phyloP scores from a whole-genome alignment of 2,888 invertebrate genomes.

The Podabrus alpinus region DNA sequence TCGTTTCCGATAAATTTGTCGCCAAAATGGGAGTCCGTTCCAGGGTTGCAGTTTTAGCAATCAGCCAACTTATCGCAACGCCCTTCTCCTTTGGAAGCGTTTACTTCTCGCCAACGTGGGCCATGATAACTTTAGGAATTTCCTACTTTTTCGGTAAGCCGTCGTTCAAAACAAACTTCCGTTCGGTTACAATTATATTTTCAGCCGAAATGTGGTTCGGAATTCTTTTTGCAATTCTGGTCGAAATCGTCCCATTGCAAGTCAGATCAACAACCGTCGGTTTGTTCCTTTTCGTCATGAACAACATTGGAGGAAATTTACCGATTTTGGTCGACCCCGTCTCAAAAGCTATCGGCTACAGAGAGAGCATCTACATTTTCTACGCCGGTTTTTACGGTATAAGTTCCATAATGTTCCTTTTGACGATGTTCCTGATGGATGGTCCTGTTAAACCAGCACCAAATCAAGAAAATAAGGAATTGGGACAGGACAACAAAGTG shows the following conservation, averaged over 20 bases:
- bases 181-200: not conserved
- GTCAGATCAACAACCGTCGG: conserved; percentile 85
- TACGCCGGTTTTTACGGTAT: conserved; percentile 86
- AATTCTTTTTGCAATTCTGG: conserved; percentile 86
- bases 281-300: conserved; percentile 89
- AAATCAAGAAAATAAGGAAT: conserved; percentile 36
- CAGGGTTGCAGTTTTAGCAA: conserved; percentile 76
- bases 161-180: not conserved
- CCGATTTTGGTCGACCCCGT: conserved; percentile 88
- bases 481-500: conserved; percentile 51
- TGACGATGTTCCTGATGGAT: conserved; percentile 82
- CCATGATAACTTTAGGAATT: conserved; percentile 85
- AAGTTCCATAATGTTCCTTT: conserved; percentile 83
- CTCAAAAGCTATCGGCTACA: conserved; percentile 78
- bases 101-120: conserved; percentile 79
- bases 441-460: conserved; percentile 56
- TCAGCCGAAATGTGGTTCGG: conserved; percentile 95
- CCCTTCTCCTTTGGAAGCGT: conserved; percentile 86
- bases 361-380: conserved; percentile 83
- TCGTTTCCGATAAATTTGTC: conserved; percentile 85
- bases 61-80: conserved; percentile 83
- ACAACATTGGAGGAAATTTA: conserved; percentile 88
- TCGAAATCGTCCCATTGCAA: conserved; percentile 83
- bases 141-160: conserved; percentile 84
- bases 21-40: conserved; percentile 85